A percentile compares a stretch with the other conserved stretches of the same genome.
Conservation (phyloP, 2,888 invertebrate genomes). For the Eurytoma adleriae region DNA sequence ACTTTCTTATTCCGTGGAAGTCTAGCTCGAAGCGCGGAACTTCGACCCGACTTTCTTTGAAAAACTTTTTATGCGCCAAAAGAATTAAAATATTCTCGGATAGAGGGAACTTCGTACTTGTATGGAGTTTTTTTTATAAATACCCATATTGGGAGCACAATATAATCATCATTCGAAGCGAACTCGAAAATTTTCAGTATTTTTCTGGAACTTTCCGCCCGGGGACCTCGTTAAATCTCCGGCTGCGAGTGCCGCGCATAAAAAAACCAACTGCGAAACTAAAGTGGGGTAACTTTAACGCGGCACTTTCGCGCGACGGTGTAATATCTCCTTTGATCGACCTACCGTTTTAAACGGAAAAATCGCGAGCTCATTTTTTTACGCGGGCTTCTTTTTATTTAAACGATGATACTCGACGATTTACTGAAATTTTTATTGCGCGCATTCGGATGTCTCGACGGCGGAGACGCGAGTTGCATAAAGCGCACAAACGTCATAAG, state of each 20-base stretch:
- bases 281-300: too few relatives aligned
- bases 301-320: too few relatives aligned
- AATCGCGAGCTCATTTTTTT: too few relatives aligned
- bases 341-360: too few relatives aligned
- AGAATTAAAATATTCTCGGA: slow-evolving; percentile 23
- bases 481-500: slow-evolving; percentile 1
- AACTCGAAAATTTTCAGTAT: slow-evolving; percentile 10
- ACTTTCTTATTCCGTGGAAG: slow-evolving; percentile 17
- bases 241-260: too few relatives aligned
- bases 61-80: background rate
- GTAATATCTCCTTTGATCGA: too few relatives aligned
- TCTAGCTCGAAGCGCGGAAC: slow-evolving; percentile 9
- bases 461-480: background rate
- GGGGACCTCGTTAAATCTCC: too few relatives aligned
- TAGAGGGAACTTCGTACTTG: slow-evolving; percentile 11
- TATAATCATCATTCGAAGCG: slow-evolving; percentile 12
- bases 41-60: background rate
- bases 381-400: too few relatives aligned
- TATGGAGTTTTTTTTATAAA: background rate
- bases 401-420: too few relatives aligned
- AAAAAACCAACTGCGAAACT: too few relatives aligned
- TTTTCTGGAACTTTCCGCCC: background rate
- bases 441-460: too few relatives aligned
- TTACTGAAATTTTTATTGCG: too few relatives aligned
- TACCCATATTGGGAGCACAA: slow-evolving; percentile 5